A percentile compares a stretch with the other conserved stretches of the same genome.
phyloP scores from a whole-genome alignment of 1,140 invertebrate species.

The Plodia interpunctella region DNA sequence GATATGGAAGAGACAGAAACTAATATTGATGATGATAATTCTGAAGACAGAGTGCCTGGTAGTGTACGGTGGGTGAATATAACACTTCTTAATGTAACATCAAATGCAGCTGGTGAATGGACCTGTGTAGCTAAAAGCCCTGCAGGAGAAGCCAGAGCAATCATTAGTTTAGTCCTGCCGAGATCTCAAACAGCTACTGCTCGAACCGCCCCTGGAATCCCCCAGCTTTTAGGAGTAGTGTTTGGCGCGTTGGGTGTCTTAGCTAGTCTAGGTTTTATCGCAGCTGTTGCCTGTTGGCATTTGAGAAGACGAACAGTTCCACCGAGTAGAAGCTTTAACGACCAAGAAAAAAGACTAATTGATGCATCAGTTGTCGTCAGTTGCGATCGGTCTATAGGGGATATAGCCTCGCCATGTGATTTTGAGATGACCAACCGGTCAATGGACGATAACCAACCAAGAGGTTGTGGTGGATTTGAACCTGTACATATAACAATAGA shows the following conservation, averaged over 20 bases:
- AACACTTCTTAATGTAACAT: constrained; percentile 67
- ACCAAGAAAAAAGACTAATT: constrained; percentile 90
- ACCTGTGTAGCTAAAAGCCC: constrained; percentile 68
- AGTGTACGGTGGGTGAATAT: constrained; percentile 73
- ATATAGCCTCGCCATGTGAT: constrained; percentile 78
- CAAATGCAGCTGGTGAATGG: constrained; percentile 71
- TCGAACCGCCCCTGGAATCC: constrained; percentile 66
- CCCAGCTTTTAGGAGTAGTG: constrained; percentile 67
- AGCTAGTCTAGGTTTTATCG: constrained; percentile 61
- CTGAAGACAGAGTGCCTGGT: constrained; percentile 56
- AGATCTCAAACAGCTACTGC: constrained; percentile 62
- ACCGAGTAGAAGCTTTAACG: constrained; percentile 86
- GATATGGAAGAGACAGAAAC: constrained; percentile 68
- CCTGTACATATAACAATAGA: constrained; percentile 86
- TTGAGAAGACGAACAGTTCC: constrained; percentile 78
- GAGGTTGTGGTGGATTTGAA: constrained; percentile 59
- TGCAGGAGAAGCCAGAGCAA: constrained; percentile 61
- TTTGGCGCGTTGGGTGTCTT: constrained; percentile 64
- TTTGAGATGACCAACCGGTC: constrained; percentile 76
- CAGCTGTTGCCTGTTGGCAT: constrained; percentile 62
- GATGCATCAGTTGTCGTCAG: constrained; percentile 86
- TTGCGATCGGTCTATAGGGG: constrained; percentile 80
- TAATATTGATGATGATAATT: constrained; percentile 51
- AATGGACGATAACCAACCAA: constrained; percentile 47
- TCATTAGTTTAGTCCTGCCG: constrained; percentile 67